Percentiles rank a stretch among this genome's conserved stretches.
Conservation (phyloP, 2,113 vertebrate genomes). For the Nothobranchius furzeri region DNA sequence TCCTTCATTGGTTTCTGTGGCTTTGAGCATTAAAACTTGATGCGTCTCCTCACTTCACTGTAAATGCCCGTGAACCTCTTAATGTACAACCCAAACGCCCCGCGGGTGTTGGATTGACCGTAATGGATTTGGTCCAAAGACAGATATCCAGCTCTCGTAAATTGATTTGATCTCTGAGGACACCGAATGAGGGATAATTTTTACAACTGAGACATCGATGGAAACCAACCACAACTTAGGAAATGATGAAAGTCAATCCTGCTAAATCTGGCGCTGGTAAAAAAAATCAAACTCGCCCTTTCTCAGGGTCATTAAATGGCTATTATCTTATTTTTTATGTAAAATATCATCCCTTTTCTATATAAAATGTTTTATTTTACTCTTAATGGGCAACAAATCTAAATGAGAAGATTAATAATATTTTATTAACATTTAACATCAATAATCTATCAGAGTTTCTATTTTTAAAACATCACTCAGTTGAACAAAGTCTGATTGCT, state of each 20-base stretch:
- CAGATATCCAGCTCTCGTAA: slow-evolving; percentile 75
- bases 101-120: slow-evolving; percentile 71
- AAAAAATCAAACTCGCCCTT: slow-evolving; percentile 45
- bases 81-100: slow-evolving; percentile 78
- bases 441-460: slow-evolving; percentile 73
- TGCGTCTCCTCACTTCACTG: slow-evolving; percentile 72
- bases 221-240: slow-evolving; percentile 69
- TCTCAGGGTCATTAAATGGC: neutral
- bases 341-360: too few species aligned
- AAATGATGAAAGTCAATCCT: slow-evolving; percentile 65
- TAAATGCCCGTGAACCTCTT: slow-evolving; percentile 79
- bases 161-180: slow-evolving; percentile 82
- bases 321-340: neutral
- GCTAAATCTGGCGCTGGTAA: slow-evolving; percentile 40
- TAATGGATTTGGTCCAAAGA: slow-evolving; percentile 79
- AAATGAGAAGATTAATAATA: neutral
- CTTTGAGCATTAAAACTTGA: slow-evolving; percentile 80
- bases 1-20: slow-evolving; percentile 80
- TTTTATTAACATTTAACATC: slow-evolving; percentile 38
- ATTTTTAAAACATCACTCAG: slow-evolving; percentile 87
- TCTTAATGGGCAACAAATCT: neutral
- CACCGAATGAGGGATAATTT: slow-evolving; percentile 74
- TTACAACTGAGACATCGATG: slow-evolving; percentile 80
- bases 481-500: slow-evolving; percentile 77
- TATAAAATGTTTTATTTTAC: neutral